Conservation (phyloP, 1,140 invertebrate species). For the Chlorops oryzae region DNA sequence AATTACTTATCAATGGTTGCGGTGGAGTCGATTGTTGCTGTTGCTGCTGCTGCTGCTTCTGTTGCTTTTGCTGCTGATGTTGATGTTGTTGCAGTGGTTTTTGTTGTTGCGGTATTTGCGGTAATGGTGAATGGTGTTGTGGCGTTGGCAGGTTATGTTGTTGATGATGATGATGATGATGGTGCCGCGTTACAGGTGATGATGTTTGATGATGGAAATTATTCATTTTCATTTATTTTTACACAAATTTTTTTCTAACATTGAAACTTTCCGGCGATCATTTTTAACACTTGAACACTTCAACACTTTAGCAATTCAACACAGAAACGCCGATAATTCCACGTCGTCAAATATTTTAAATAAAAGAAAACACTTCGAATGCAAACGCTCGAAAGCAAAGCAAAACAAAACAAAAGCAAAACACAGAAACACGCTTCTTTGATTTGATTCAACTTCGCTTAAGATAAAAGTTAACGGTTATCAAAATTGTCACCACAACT, state of each 20-base stretch:
- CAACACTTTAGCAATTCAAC: neutral
- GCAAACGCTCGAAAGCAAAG: neutral
- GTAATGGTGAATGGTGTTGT: neutral
- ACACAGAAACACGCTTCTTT: too few relatives aligned
- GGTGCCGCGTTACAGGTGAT: conserved; percentile 14
- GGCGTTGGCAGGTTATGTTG: neutral
- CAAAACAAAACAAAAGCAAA: too few relatives aligned
- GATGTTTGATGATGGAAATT: conserved; percentile 33
- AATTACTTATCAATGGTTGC: conserved; percentile 66
- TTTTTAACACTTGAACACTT: neutral
- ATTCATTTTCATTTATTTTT: conserved; percentile 27
- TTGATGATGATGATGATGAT: conserved; percentile 12
- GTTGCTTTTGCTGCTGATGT: conserved; percentile 13
- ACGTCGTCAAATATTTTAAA: neutral
- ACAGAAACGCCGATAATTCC: neutral
- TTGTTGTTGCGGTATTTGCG: neutral
- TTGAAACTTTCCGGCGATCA: neutral
- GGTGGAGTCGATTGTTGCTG: conserved; percentile 21
- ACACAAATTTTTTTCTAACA: neutral
- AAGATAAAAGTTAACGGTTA: too few relatives aligned
- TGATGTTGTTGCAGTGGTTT: conserved; percentile 8
- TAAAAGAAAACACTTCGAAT: neutral
- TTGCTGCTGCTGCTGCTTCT: conserved; percentile 11
- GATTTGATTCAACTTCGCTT: too few relatives aligned
- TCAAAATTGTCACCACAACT: too few relatives aligned